These are phyloP conservation scores for Zapus hudsonius DNA, from an alignment of 2,113 vertebrate genomes.

Conservation along the genomic window DNA sequence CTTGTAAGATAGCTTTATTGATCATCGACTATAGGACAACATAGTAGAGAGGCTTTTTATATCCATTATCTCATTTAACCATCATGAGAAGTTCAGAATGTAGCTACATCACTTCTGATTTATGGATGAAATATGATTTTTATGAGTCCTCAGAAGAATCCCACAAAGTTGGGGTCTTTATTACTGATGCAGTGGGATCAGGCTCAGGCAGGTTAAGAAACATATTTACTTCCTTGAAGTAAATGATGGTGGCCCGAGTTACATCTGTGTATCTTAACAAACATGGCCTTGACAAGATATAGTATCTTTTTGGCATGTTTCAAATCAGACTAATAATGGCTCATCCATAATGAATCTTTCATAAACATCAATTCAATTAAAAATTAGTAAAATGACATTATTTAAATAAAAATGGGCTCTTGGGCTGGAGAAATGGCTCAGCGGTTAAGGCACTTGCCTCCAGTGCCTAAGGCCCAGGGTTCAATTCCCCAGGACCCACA, in stretches of 20 bases:
- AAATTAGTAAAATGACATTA: too few relatives aligned
- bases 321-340: background rate
- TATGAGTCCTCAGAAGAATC: background rate
- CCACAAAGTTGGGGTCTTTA: background rate
- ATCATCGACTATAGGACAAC: background rate
- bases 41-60: background rate
- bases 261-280: background rate
- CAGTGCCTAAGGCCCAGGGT: too few relatives aligned
- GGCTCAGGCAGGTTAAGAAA: background rate
- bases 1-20: background rate
- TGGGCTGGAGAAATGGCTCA: too few relatives aligned
- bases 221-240: background rate
- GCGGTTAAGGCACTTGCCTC: too few relatives aligned
- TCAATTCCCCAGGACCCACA: too few relatives aligned
- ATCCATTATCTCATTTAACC: background rate
- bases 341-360: background rate
- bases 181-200: background rate
- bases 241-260: background rate
- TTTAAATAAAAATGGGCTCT: too few relatives aligned
- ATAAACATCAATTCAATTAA: conserved; percentile 4
- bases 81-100: background rate
- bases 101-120: background rate
- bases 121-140: background rate
- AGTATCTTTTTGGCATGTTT: background rate
- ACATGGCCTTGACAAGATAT: background rate